A percentile compares a stretch with the other conserved stretches of the same genome.
Conservation (phyloP, 2,888 invertebrate species). For the Cremastobaeus sp. region DNA sequence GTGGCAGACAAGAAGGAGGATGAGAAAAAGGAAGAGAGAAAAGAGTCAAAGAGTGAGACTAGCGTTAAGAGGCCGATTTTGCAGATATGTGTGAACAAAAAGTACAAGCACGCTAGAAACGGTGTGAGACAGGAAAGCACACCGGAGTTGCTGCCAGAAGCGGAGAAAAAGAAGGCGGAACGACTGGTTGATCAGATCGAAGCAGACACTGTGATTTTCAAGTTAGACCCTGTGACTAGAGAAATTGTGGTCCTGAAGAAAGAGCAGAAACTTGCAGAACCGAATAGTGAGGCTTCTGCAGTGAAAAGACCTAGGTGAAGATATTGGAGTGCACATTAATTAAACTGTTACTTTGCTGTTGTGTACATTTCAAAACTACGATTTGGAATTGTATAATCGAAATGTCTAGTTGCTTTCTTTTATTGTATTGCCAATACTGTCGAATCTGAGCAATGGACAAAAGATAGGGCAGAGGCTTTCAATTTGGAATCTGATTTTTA, state of each 20-base stretch:
- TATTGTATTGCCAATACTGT: too few relatives aligned
- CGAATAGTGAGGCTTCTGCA: too few relatives aligned
- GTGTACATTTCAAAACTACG: too few relatives aligned
- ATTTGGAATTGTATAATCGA: too few relatives aligned
- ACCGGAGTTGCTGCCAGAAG: not conserved
- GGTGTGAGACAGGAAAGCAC: not conserved
- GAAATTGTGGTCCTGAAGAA: constrained; percentile 62
- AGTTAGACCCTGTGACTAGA: constrained; percentile 61
- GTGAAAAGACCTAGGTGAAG: too few relatives aligned
- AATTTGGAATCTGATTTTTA: too few relatives aligned
- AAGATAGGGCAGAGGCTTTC: too few relatives aligned
- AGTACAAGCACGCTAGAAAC: constrained; percentile 31
- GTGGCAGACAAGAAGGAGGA: not conserved
- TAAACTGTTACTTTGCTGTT: too few relatives aligned
- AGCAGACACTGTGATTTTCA: constrained; percentile 63
- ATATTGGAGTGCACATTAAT: too few relatives aligned
- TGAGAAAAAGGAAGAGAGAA: not conserved
- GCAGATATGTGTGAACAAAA: constrained; percentile 65
- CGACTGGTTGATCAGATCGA: constrained; percentile 49
- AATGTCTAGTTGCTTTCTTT: too few relatives aligned
- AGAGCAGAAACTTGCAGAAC: too few relatives aligned
- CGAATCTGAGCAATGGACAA: too few relatives aligned
- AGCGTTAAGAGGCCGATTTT: constrained; percentile 57
- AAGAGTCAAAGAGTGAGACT: not conserved
- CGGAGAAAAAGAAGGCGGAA: not conserved